These are phyloP conservation scores for Potorous gilbertii DNA, from an alignment of 2,797 vertebrate species.

Conservation along the genomic window DNA sequence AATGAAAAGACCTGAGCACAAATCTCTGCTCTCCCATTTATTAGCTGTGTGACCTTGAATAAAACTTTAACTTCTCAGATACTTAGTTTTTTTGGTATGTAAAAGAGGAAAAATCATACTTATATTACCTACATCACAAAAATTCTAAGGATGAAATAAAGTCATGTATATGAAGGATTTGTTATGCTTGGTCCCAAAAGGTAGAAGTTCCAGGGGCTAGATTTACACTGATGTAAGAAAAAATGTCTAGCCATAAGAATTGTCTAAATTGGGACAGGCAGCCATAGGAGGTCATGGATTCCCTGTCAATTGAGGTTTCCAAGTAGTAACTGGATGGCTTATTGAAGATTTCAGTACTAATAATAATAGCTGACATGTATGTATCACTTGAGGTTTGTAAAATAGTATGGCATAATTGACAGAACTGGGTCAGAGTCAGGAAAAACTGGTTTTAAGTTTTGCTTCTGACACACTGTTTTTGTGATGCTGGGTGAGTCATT, in stretches of 20 bases:
- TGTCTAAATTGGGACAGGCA: background rate
- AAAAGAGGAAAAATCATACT: background rate
- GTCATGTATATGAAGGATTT: background rate
- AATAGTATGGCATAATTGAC: background rate
- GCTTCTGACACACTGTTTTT: background rate
- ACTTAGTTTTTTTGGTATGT: background rate
- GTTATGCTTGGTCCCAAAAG: background rate
- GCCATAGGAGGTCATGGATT: background rate
- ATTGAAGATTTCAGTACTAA: background rate
- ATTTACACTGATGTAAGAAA: background rate
- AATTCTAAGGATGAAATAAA: background rate
- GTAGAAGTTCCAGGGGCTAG: background rate
- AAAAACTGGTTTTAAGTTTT: background rate
- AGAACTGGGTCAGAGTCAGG: background rate
- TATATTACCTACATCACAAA: background rate
- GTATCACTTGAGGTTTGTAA: background rate
- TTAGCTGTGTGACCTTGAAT: background rate
- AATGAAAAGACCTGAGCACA: background rate
- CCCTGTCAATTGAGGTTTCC: background rate
- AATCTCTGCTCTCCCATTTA: background rate
- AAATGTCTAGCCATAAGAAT: background rate
- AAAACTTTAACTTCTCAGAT: background rate
- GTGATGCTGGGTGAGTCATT: background rate
- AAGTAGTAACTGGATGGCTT: background rate
- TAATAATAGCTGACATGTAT: background rate